Base-by-base conservation (phyloP, 2,797 vertebrate species). In the Pitangus sulphuratus region DNA sequence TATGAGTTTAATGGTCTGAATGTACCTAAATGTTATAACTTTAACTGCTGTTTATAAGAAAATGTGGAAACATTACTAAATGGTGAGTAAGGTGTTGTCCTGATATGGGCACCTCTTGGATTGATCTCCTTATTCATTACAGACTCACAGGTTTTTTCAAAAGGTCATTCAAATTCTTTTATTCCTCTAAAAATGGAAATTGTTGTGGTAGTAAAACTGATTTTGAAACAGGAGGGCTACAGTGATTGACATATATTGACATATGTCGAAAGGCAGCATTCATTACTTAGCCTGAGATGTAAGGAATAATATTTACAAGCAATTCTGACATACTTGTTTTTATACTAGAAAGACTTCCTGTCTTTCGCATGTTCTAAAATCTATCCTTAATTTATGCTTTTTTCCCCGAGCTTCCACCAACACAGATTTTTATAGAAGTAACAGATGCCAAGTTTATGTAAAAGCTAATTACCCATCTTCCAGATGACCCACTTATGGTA, bases 401-500 rank as follows among this genome's bases (percentile, higher is more conserved):
- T 90, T 89, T 28, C 20, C 45, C 22, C 87, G 80, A 76, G 66
- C 89, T 95, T 85, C 48, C 48, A 85, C 84, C 80, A 89, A 82
- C 37, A 66, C 26, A 84, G 82, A 68, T 74, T 82, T 83, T 91
- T 78, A 75, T 71, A 70, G 64, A 88, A 90, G 56, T 87, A 95
- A 87, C 80, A 93, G 53, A 86, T 84, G 94, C 84, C 84, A 95
- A 90, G 64, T 95, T 95, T 92, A 95, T 75, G 44, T 82, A 97
- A 95, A 95, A 56, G 82, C 83, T 96, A 94, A 97, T 95, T 95
- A 57, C 15, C 65, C 66, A 51, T 71, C 66, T 86, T 72, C 42
- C 78, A 91, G 61, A 86, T 88, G 91, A 93, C 93, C 95, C 94
- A 87, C 66, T 93, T 95, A 57, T 48, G 75, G 69, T 84, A 84